These are phyloP conservation scores for Peromyscus aztecus DNA, from an alignment of 2,797 vertebrate genomes.

Conservation along the genomic window DNA sequence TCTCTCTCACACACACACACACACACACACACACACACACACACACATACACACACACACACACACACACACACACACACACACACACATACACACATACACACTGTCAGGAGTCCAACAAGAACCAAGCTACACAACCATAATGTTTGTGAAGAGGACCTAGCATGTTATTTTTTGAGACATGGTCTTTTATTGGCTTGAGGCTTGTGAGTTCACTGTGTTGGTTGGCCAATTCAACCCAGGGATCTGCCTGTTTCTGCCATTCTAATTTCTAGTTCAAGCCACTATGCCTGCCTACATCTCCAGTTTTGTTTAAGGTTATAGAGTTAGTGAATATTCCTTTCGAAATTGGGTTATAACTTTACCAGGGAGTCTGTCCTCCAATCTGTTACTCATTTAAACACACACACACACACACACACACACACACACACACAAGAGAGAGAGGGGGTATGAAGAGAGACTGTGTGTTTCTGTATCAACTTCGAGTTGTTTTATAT, in stretches of 20 bases:
- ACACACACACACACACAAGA: not conserved
- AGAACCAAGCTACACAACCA: not conserved
- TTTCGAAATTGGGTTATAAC: not conserved
- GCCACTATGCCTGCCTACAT: not conserved
- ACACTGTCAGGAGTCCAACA: not conserved
- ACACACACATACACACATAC: not conserved
- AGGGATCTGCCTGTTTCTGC: not conserved
- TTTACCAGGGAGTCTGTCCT: conserved; percentile 19
- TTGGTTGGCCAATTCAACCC: not conserved
- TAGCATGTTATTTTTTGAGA: not conserved
- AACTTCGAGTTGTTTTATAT: conserved; percentile 33
- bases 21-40: no score
- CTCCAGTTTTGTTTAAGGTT: not conserved
- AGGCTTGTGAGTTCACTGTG: not conserved
- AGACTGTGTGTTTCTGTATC: not conserved
- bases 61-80: not conserved
- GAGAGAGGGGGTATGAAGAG: not conserved
- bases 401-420: not conserved
- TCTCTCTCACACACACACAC: no score
- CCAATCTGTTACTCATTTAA: not conserved
- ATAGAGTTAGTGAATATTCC: not conserved
- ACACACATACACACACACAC: no score
- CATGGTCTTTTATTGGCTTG: not conserved
- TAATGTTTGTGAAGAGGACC: not conserved
- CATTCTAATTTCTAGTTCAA: not conserved